These are phyloP conservation scores for Trissolcus basalis DNA, from an alignment of 1,140 invertebrate species.

Conservation along the genomic window DNA sequence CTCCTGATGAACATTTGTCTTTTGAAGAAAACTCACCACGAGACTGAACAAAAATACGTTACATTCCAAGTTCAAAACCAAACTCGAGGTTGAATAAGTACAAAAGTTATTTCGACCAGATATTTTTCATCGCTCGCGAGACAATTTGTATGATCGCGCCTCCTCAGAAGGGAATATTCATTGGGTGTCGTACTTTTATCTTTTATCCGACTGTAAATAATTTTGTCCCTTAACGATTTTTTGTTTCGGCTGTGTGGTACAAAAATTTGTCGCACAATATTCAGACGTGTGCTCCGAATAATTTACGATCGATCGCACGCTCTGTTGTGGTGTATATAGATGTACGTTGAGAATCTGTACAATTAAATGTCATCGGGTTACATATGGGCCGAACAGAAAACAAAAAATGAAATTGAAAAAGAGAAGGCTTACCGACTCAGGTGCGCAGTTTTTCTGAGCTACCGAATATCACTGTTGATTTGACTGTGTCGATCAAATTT, in stretches of 20 bases:
- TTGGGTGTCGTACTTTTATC: no score
- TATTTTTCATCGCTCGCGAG: no score
- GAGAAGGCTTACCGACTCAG: background rate
- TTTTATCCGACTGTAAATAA: no score
- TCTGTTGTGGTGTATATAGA: constrained; percentile 20
- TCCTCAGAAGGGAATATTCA: background rate
- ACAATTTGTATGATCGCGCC: no score
- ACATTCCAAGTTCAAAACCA: background rate
- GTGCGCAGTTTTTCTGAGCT: constrained; percentile 17
- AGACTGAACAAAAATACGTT: constrained; percentile 5
- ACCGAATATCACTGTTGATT: constrained; percentile 22
- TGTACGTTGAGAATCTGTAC: constrained; percentile 16
- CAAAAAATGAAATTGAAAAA: constrained; percentile 7
- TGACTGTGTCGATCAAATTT: constrained; percentile 6
- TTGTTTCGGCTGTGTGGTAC: no score
- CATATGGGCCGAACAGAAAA: constrained; percentile 13
- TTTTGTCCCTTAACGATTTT: background rate
- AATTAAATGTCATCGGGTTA: constrained; percentile 29
- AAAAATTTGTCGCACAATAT: background rate
- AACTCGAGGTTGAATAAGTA: background rate
- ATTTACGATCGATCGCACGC: constrained; percentile 25
- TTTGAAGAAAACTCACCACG: background rate
- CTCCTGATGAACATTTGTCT: constrained; percentile 8
- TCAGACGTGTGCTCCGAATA: constrained; percentile 19
- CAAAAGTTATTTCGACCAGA: no score